Base-by-base conservation (phyloP, 1,140 invertebrate species). In the Bombyx mori region DNA sequence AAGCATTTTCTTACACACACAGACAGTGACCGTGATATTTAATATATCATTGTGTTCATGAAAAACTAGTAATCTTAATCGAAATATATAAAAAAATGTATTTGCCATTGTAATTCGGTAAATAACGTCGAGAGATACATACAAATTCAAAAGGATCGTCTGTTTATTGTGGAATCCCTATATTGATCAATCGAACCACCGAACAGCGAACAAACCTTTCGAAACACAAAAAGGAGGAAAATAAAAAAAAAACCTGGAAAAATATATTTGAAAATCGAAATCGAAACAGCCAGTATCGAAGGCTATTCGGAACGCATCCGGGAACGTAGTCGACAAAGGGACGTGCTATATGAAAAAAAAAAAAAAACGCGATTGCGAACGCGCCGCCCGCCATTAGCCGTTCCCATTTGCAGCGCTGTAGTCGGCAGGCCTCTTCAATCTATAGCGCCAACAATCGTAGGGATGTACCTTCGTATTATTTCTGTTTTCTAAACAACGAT, bases 271-370 rank as follows among this genome's bases (percentile, higher is more conserved):
- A 66, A 63, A 64, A 70, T 61, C 71, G 76, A 73, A 77, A 74
- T 68, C 66, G 53, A 66, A 68, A 53, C 68, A 71, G 62, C 68
- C 69, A 72, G 77, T 73, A 80, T 81, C 79, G 75, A 76, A 77
- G 71, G 63, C 78, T 82, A 83, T 85, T 79, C 71, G 66, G 66
- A 77, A 81, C 73, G 73, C 73, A 78, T 77, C 71, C 71, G 77
- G 71, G 68, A 75, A 65, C 45, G 54, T 35, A 79, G 76, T 81
- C 79, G 82, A 85, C 79, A 85, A 85, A 85, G 79, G 77, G 82
- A 82, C 69, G 78, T 73, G 77, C 73, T 80, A 72, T 78, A 74
- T 77, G 73, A 75, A 76, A 78, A 77, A 80, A 35, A 35, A 35
- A 35, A 35, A 35, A 35, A 35, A 35, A 74, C 80, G 78, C 80